Evolutionary conservation across 1,140 invertebrate genomes (phyloP).

Genomic region (Bombus sylvicola): DNA sequence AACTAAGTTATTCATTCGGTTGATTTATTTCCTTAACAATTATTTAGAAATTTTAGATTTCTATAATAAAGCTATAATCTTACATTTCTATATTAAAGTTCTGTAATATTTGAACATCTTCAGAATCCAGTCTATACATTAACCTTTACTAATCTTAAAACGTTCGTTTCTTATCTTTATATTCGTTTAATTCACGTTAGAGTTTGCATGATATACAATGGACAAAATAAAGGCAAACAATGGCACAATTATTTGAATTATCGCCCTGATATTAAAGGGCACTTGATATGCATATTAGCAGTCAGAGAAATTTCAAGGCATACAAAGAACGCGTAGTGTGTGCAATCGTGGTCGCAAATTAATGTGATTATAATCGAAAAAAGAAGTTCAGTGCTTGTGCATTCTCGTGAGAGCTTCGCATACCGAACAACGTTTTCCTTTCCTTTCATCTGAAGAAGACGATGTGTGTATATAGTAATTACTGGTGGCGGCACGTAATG

Average conservation of each 20-base stretch:
- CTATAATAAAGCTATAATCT: too few relatives aligned
- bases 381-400: conserved; percentile 28
- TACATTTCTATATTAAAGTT: neutral
- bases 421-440: too few relatives aligned
- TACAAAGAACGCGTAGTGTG: conserved; percentile 3
- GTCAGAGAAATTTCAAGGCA: neutral
- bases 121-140: neutral
- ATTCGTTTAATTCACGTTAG: neutral
- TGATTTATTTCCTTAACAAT: neutral
- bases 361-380: conserved; percentile 46
- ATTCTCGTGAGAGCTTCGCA: too few relatives aligned
- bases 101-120: neutral
- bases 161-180: neutral
- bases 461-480: neutral
- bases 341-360: neutral
- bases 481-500: conserved; percentile 65
- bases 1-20: neutral
- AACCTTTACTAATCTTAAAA: neutral
- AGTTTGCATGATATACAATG: neutral
- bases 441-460: too few relatives aligned
- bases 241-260: conserved; percentile 38
- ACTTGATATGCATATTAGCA: neutral
- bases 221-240: neutral
- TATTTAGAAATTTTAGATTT: neutral
- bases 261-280: conserved; percentile 2